Evolutionary conservation across 2,113 vertebrate genomes (phyloP).

Genomic region (Rostratula benghalensis): DNA sequence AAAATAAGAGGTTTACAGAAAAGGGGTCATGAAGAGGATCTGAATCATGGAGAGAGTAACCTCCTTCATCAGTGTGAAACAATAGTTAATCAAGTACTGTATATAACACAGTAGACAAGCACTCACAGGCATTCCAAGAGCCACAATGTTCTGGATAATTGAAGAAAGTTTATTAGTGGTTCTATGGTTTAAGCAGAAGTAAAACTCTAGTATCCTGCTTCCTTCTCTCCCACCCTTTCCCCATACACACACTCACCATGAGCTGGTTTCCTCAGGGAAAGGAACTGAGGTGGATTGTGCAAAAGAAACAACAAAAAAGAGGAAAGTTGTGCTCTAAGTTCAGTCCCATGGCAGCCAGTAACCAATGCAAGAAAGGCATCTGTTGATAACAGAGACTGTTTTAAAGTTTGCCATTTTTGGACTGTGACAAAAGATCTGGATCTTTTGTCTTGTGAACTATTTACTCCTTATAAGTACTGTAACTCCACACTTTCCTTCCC

Average conservation of each 20-base stretch:
- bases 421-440: not conserved
- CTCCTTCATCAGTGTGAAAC: slow-evolving; percentile 62
- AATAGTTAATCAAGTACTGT: slow-evolving; percentile 65
- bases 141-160: not conserved
- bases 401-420: not conserved
- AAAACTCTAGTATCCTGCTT: not conserved
- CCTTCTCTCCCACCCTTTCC: not conserved
- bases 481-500: not conserved
- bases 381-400: not conserved
- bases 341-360: not conserved
- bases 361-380: not conserved
- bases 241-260: not conserved
- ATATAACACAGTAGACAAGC: not conserved
- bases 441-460: not conserved
- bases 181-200: slow-evolving; percentile 9
- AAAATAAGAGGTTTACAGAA: slow-evolving; percentile 58
- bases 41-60: slow-evolving; percentile 42
- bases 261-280: not conserved
- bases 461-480: not conserved
- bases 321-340: not conserved
- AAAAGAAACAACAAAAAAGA: not conserved
- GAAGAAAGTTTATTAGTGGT: slow-evolving; percentile 19
- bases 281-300: not conserved
- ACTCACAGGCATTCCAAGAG: slow-evolving; percentile 8
- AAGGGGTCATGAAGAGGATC: slow-evolving; percentile 56